These are phyloP conservation scores for Calameuta filiformis DNA, from an alignment of 2,888 invertebrate genomes.

Conservation along the genomic window DNA sequence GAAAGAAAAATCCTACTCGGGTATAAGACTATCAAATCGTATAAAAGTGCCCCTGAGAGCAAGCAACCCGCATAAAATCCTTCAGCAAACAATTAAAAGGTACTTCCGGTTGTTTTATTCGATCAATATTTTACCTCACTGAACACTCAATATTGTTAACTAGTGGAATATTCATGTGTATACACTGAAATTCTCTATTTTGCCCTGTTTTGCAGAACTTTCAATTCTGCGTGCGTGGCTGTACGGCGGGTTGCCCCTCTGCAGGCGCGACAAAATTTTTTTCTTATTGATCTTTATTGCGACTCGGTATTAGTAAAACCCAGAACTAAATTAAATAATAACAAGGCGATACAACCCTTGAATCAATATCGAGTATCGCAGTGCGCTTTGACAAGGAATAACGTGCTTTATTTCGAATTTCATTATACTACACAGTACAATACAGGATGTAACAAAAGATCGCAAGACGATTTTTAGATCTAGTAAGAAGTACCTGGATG, in stretches of 20 bases:
- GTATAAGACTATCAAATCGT: not conserved
- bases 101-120: too few relatives aligned
- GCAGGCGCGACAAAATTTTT: not conserved
- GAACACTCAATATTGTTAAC: too few relatives aligned
- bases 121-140: too few relatives aligned
- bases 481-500: constrained; percentile 46
- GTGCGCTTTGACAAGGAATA: not conserved
- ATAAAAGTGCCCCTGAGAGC: not conserved
- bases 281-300: not conserved
- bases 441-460: not conserved
- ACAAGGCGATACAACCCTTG: not conserved
- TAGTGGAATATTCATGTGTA: too few relatives aligned
- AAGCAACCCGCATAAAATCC: not conserved
- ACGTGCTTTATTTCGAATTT: not conserved
- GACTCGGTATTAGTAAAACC: not conserved
- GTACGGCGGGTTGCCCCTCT: not conserved
- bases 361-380: not conserved
- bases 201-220: not conserved
- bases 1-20: not conserved
- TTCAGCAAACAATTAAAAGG: too few relatives aligned
- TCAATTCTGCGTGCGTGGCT: not conserved
- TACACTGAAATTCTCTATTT: not conserved
- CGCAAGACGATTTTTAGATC: not conserved
- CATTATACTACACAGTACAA: not conserved
- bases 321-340: not conserved